Percentiles rank a stretch among this genome's conserved stretches.
These are phyloP conservation scores for Rhynchomys soricoides DNA, from an alignment of 2,113 vertebrate species.

Conservation along the genomic window DNA sequence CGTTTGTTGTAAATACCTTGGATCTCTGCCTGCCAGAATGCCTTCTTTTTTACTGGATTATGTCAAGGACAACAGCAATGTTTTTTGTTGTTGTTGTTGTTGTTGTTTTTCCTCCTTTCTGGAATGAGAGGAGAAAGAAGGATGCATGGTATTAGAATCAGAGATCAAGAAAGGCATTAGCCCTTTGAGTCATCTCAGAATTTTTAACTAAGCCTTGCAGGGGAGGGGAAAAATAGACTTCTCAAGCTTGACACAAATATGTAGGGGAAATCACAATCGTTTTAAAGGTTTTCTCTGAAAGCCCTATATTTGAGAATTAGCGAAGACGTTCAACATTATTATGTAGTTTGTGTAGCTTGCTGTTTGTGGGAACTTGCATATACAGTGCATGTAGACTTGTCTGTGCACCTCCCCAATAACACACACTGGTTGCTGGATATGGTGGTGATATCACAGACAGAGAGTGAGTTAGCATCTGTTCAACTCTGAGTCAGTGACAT, in stretches of 20 bases:
- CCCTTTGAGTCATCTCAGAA: neutral
- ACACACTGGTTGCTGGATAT: neutral
- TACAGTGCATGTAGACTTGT: neutral
- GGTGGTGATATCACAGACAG: neutral
- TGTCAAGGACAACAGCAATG: neutral
- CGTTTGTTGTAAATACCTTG: neutral
- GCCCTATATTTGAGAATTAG: neutral
- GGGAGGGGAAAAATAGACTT: neutral
- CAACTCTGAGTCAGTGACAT: neutral
- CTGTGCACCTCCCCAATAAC: neutral
- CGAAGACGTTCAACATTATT: neutral
- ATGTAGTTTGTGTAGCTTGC: neutral
- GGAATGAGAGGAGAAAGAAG: neutral
- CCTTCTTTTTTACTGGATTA: neutral
- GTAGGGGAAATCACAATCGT: neutral
- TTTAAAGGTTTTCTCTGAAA: neutral
- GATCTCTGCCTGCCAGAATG: neutral
- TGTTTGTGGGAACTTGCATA: neutral
- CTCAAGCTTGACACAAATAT: neutral
- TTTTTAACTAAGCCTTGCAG: neutral
- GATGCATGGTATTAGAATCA: neutral
- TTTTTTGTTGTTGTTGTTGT: neutral
- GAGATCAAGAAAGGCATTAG: neutral
- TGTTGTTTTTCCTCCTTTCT: neutral
- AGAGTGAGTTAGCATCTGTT: conserved; percentile 9